These are phyloP conservation scores for Anhinga anhinga DNA, from an alignment of 2,113 vertebrate genomes.

Conservation along the genomic window DNA sequence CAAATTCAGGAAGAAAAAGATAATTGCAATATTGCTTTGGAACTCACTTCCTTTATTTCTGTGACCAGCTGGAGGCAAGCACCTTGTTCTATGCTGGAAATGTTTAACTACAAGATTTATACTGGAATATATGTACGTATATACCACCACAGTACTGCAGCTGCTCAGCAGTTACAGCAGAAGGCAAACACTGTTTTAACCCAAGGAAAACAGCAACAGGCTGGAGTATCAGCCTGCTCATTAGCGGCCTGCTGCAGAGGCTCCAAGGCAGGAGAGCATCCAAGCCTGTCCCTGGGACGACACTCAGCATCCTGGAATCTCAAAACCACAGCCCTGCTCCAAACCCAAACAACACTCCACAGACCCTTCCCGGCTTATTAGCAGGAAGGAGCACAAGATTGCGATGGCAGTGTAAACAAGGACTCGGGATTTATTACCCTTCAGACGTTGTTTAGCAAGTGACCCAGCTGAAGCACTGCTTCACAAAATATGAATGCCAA, in stretches of 20 bases:
- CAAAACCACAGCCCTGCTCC: slow-evolving; percentile 45
- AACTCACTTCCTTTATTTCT: neutral
- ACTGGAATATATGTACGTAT: neutral
- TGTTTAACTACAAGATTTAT: slow-evolving; percentile 1
- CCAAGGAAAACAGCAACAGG: neutral
- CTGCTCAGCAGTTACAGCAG: neutral
- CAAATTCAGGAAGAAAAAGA: neutral
- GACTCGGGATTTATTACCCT: neutral
- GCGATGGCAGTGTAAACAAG: neutral
- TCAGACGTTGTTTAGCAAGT: neutral
- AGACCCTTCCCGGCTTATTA: neutral
- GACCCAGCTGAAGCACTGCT: neutral
- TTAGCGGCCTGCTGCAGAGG: neutral
- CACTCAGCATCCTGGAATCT: slow-evolving; percentile 49
- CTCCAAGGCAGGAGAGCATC: slow-evolving; percentile 7
- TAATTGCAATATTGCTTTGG: neutral
- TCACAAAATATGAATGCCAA: neutral
- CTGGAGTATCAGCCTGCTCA: neutral
- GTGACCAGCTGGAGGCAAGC: neutral
- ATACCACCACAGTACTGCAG: neutral
- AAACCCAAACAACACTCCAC: slow-evolving; percentile 37
- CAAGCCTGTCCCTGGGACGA: neutral
- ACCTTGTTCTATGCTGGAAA: neutral
- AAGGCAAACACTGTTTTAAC: neutral
- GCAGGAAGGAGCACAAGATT: neutral